phyloP scores from a whole-genome alignment of 2,888 invertebrate genomes.

The Caenorhabditis sp. region DNA sequence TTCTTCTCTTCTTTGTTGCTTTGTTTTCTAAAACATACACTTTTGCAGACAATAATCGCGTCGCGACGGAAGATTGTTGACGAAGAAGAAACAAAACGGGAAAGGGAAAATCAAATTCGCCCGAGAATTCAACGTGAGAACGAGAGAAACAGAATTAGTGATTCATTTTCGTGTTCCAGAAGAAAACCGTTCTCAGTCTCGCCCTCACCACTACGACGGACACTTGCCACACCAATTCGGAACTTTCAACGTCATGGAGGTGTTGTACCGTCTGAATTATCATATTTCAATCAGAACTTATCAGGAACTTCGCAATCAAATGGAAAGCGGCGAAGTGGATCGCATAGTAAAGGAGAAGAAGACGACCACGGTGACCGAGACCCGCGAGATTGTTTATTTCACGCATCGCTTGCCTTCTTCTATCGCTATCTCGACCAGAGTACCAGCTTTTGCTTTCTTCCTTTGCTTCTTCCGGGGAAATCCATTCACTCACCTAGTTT shows the following conservation, averaged over 20 bases:
- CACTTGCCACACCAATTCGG: background rate
- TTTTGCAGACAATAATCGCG: slow-evolving; percentile 49
- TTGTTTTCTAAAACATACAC: no score
- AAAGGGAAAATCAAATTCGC: slow-evolving; percentile 39
- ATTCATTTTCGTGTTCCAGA: background rate
- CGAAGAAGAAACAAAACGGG: slow-evolving; percentile 50
- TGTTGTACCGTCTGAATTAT: background rate
- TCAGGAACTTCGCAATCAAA: slow-evolving; percentile 56
- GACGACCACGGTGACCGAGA: slow-evolving; percentile 67
- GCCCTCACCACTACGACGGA: slow-evolving; percentile 38
- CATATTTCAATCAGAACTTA: no score
- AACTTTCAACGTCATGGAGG: slow-evolving; percentile 40
- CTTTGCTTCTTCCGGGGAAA: background rate
- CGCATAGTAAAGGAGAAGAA: slow-evolving; percentile 65
- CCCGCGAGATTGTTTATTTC: slow-evolving; percentile 65
- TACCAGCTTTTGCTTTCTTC: slow-evolving; percentile 40
- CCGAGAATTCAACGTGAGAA: slow-evolving; percentile 36
- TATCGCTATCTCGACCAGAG: slow-evolving; percentile 58
- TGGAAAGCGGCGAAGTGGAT: slow-evolving; percentile 58
- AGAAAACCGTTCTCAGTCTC: background rate
- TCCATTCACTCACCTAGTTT: background rate
- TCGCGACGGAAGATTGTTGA: slow-evolving; percentile 42
- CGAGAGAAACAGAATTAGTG: background rate
- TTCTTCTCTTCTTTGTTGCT: no score
- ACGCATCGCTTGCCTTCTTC: slow-evolving; percentile 60